These are phyloP conservation scores for Rhabdornis inornatus DNA, from an alignment of 2,113 vertebrate species.

Conservation along the genomic window DNA sequence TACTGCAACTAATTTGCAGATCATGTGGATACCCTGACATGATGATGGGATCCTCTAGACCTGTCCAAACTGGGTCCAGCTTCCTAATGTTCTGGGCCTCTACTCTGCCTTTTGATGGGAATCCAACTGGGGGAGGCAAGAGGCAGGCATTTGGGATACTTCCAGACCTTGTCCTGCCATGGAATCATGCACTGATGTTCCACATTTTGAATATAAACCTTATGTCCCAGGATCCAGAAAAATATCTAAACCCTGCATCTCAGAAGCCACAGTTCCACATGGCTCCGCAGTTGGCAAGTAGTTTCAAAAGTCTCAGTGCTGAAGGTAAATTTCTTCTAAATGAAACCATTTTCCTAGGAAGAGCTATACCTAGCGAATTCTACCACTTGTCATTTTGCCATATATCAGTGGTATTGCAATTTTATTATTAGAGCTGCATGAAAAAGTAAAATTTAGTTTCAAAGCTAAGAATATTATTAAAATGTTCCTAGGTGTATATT, in stretches of 20 bases:
- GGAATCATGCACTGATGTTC: neutral
- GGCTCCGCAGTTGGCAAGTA: neutral
- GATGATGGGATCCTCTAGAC: neutral
- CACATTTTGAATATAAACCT: neutral
- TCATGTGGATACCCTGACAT: neutral
- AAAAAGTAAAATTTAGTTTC: neutral
- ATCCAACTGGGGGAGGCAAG: neutral
- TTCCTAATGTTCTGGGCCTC: neutral
- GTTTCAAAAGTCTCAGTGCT: neutral
- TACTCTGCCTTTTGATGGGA: neutral
- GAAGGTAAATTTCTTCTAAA: neutral
- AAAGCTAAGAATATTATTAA: neutral
- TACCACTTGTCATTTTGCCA: neutral
- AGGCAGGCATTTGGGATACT: neutral
- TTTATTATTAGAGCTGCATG: neutral
- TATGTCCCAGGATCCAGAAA: neutral
- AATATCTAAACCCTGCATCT: neutral
- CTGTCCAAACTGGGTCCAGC: neutral
- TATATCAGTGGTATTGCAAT: neutral
- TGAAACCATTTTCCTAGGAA: neutral
- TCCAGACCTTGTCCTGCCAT: neutral
- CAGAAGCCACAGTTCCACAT: neutral
- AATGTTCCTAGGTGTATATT: neutral
- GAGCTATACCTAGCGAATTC: neutral
- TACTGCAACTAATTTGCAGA: neutral